phyloP scores from a whole-genome alignment of 2,113 vertebrate species.

The Ochotona princeps region DNA sequence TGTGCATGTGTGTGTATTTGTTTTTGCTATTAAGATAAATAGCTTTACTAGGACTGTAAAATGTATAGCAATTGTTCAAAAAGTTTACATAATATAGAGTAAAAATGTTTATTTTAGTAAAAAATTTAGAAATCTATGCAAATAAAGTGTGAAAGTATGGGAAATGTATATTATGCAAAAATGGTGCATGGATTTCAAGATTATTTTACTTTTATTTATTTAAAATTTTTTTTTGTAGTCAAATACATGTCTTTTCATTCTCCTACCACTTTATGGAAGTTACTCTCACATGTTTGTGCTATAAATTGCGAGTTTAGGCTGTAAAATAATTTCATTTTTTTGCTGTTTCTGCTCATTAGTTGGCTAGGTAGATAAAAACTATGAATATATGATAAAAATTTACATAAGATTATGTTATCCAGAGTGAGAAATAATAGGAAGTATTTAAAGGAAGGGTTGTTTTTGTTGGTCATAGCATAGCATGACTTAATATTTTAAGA shows the following conservation, averaged over 20 bases:
- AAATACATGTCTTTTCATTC: no score
- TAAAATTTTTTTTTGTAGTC: no score
- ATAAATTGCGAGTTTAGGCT: conserved; percentile 1
- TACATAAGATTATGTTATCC: not conserved
- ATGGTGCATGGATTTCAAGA: no score
- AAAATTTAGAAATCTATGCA: no score
- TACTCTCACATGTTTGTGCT: not conserved
- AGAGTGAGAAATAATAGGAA: conserved; percentile 42
- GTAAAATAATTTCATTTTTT: not conserved
- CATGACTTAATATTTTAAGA: conserved; percentile 41
- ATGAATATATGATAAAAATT: conserved; percentile 14
- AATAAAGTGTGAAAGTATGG: no score
- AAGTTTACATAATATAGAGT: no score
- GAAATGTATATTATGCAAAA: no score
- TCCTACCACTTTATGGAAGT: no score
- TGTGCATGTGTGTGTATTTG: not conserved
- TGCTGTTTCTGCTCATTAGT: conserved; percentile 22
- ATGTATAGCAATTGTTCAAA: not conserved
- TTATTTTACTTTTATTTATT: no score
- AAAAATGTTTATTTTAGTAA: no score
- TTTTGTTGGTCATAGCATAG: not conserved
- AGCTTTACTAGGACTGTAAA: not conserved
- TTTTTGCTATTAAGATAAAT: not conserved
- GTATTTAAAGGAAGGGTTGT: not conserved
- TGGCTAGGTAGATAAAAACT: not conserved